Evolutionary conservation across 2,797 vertebrate genomes (phyloP).

Genomic region (Antennarius maculatus): DNA sequence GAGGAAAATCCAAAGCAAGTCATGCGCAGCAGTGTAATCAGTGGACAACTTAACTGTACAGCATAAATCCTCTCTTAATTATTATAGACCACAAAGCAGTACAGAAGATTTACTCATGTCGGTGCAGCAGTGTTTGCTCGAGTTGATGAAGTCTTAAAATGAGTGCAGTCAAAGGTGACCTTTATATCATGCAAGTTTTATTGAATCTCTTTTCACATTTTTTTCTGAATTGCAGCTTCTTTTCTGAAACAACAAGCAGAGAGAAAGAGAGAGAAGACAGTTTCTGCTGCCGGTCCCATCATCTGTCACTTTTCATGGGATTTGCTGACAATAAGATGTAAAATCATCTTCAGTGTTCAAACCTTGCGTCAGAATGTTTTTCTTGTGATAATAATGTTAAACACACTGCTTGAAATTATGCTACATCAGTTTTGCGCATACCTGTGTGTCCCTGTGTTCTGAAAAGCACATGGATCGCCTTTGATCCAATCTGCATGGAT

Average conservation of each 20-base stretch:
- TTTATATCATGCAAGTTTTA: constrained; percentile 14
- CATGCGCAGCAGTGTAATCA: background rate
- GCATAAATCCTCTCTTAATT: background rate
- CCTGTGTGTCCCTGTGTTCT: too few species aligned
- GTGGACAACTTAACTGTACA: background rate
- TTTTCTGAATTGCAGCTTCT: too few species aligned
- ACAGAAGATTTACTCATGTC: background rate
- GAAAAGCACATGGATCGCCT: too few species aligned
- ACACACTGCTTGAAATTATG: background rate
- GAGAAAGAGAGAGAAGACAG: too few species aligned
- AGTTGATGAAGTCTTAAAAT: constrained; percentile 15
- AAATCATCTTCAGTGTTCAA: background rate
- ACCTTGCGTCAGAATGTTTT: background rate
- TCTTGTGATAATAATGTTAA: background rate
- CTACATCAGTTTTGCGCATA: too few species aligned
- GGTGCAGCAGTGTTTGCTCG: constrained; percentile 13
- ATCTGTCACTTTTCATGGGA: background rate
- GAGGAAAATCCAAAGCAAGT: constrained; percentile 2
- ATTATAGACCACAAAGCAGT: background rate
- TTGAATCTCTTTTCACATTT: constrained; percentile 4
- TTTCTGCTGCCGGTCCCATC: too few species aligned
- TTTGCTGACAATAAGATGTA: background rate
- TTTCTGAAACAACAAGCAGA: too few species aligned
- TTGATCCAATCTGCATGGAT: too few species aligned
- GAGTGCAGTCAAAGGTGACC: constrained; percentile 8